phyloP scores from a whole-genome alignment of 1,140 invertebrate species.

The Polyergus mexicanus region DNA sequence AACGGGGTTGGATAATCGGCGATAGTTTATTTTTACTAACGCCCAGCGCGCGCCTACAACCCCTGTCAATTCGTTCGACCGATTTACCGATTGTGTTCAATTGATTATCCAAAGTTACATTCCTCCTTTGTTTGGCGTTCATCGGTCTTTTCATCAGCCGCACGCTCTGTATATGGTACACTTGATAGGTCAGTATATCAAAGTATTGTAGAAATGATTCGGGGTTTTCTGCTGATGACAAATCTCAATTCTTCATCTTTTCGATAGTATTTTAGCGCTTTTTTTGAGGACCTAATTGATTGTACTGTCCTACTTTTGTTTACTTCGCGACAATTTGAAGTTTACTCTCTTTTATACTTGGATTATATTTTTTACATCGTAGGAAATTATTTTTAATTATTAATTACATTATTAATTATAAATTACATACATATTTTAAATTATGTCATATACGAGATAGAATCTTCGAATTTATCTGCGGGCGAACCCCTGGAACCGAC shows the following conservation, averaged over 20 bases:
- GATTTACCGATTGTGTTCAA: slow-evolving; percentile 78
- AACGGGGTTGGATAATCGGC: slow-evolving; percentile 64
- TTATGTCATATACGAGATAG: neutral
- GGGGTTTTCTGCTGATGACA: neutral
- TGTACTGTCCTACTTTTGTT: neutral
- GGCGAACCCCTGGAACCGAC: no score
- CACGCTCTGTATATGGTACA: neutral
- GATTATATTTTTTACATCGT: neutral
- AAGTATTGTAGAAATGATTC: neutral
- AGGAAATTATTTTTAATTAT: slow-evolving; percentile 4
- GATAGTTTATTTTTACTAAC: slow-evolving; percentile 76
- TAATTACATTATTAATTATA: neutral
- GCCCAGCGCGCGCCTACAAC: neutral
- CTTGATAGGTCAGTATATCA: slow-evolving; percentile 13
- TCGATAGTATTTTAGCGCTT: neutral
- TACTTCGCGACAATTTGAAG: neutral
- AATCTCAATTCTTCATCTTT: neutral
- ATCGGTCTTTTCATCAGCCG: slow-evolving; percentile 16
- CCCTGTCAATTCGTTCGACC: slow-evolving; percentile 59
- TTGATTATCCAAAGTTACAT: slow-evolving; percentile 69
- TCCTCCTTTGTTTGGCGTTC: slow-evolving; percentile 8
- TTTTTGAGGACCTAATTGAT: neutral
- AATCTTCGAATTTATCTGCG: neutral
- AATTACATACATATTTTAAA: slow-evolving; percentile 26
- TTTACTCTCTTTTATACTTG: neutral